These are phyloP conservation scores for Entosphenus tridentatus DNA, from an alignment of 2,113 vertebrate species.

Conservation along the genomic window DNA sequence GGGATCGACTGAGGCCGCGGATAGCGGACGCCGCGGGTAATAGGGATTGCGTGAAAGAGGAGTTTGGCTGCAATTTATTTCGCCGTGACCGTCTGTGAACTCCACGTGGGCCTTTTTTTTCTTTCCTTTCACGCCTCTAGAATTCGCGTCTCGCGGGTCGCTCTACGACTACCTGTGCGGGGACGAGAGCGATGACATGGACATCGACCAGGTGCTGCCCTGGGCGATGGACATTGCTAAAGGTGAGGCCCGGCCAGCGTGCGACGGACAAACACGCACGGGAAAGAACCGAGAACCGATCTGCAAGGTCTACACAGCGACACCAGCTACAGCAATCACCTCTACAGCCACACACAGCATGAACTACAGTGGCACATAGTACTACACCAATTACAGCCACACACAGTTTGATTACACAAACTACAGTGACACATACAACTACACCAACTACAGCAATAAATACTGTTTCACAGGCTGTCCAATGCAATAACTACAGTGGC, in stretches of 20 bases:
- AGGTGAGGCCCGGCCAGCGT: conserved; percentile 27
- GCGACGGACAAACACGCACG: background rate
- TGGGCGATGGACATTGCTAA: conserved; percentile 89
- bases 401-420: too few species aligned
- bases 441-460: too few species aligned
- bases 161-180: conserved; percentile 90
- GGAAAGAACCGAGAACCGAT: background rate
- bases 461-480: too few species aligned
- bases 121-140: conserved; percentile 20
- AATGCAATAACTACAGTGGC: too few species aligned
- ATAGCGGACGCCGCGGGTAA: too few species aligned
- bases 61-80: too few species aligned
- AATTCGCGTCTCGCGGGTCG: conserved; percentile 72
- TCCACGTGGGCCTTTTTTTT: too few species aligned
- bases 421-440: background rate
- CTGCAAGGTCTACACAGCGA: background rate
- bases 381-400: background rate
- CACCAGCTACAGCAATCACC: background rate
- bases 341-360: background rate
- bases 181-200: conserved; percentile 70
- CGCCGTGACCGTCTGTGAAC: too few species aligned
- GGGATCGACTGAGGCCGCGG: too few species aligned
- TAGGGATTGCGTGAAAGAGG: too few species aligned
- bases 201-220: conserved; percentile 87
- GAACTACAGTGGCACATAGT: background rate